Conservation (phyloP, 2,113 vertebrate species). For the Spheniscus mendiculus region DNA sequence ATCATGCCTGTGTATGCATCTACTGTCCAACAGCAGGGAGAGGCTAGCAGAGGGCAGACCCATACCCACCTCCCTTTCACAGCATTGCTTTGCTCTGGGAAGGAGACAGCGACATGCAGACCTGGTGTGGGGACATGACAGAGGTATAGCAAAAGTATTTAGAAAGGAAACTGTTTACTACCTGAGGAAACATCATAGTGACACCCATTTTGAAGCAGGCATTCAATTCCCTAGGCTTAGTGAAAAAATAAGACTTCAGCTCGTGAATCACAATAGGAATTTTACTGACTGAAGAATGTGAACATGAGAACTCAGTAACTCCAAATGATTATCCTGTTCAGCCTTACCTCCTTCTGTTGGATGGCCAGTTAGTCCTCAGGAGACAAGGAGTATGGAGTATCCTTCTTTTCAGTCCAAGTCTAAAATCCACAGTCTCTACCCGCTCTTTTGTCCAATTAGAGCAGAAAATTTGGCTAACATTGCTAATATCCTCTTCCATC, state of each 20-base stretch:
- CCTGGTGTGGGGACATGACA: rapidly evolving
- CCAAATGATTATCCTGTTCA: not conserved
- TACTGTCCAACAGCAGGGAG: not conserved
- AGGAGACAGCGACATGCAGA: not conserved
- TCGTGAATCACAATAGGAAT: not conserved
- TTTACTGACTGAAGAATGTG: not conserved
- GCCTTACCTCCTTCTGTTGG: not conserved
- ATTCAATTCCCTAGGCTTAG: not conserved
- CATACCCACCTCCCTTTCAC: not conserved
- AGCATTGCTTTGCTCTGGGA: not conserved
- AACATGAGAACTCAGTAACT: not conserved
- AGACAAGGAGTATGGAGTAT: not conserved
- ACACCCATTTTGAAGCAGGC: not conserved
- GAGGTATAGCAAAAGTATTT: not conserved
- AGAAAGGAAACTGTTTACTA: not conserved
- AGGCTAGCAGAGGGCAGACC: not conserved
- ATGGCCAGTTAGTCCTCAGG: not conserved
- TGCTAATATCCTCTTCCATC: not conserved
- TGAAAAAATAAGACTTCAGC: not conserved
- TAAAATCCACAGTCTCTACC: not conserved
- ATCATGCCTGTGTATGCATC: not conserved
- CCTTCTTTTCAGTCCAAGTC: not conserved
- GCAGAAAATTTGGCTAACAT: not conserved
- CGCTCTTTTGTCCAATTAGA: not conserved
- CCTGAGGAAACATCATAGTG: not conserved